Base-by-base conservation (phyloP, 2,888 invertebrate genomes). In the Platerodrilus igneus region DNA sequence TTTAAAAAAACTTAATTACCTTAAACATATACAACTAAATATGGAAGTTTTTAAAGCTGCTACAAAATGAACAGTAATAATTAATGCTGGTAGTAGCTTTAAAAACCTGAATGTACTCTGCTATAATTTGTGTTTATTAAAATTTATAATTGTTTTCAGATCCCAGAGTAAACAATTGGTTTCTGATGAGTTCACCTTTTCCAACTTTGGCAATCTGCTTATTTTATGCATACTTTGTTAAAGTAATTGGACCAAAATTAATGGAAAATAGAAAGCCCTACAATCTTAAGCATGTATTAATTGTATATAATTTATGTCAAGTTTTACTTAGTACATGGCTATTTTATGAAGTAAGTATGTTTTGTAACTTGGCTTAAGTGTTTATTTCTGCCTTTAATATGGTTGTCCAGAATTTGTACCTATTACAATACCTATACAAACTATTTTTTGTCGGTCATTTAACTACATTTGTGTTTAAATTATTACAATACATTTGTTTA, bases 201-300 rank as follows among this genome's bases (percentile, higher is more conserved):
- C 92, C 93, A 28, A 93, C 93, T 49, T 63, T 92, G 36, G 72
- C 78, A 37, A 80, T 91, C 61, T 93, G 92, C 69, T 59, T 91
- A 38, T 76, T 77, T 57, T 94, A 93, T 72, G 87, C 87, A 50
- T 83, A 86, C 65, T 81, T 85, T 63, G 85, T 90, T 55, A 83
- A 80, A 68, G 78, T 79, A 41, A 65, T 90, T 52, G 93, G 92
- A 44, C 94, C 94, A 32, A 75, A 78, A 57, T 67, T 90, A 38
- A 95, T 95, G 94, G 85, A 85, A 57, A 86, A 91, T 66, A 76
- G 91, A 49, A 87, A 91, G 70, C 87, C 94, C 25, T 83, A 88
- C 70, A 81, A 90, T 62, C 75, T 94, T 48, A 78, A 87, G 56
- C 76, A 76, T 55, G 66, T 86, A 40, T 79, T 95, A 62, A 80